Evolutionary conservation across 2,888 invertebrate species (phyloP), one percentile per base, ranked within the genome.

Genomic region (Marasmarcha lunaedactyla): DNA sequence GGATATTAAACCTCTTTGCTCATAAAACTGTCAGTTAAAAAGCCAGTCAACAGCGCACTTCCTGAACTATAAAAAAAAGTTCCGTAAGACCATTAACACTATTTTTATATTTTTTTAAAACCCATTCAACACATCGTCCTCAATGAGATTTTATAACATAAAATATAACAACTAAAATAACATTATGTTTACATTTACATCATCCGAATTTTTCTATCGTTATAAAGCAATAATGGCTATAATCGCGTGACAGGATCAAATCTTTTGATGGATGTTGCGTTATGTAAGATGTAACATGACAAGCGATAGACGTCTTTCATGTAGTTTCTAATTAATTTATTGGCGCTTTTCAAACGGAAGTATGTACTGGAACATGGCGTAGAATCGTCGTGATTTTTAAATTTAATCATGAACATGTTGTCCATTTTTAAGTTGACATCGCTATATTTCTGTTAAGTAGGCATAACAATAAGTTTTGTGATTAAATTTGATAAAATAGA

Each of bases 241-340:
- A 61, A 59, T 73, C 42, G 67, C 51, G 46, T 65, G 59, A 44
- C 52, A 36, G 36, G 49, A 47, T 42, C 39, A 36, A 50, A 46
- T 49, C 52, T 51, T 54, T 49, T 40, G 44, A 55, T 51, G 42
- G 55, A 59, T 63, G 59, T 11, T 30, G 30, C 6, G 3, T 11
- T 4, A 57, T 69, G 68, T 64, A 63, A 54, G 55, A 54, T 46
- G 51, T 54, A 49, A n/a, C 30, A 11, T 30, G 59, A 61, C 71
- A 71, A 59, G 71, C 73, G 69, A 81, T 74, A 77, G 72, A 71
- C 76, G 78, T 71, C 76, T 79, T 67, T 76, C 76, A 68, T 58
- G 70, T 46, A 55, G 54, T 55, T 67, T 60, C 20, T 73, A 72
- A 78, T 78, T 77, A 74, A 76, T 73, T 78, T 78, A 74, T 76